Evolutionary conservation across 2,888 invertebrate genomes (phyloP).

Genomic region (Molanna angustata): DNA sequence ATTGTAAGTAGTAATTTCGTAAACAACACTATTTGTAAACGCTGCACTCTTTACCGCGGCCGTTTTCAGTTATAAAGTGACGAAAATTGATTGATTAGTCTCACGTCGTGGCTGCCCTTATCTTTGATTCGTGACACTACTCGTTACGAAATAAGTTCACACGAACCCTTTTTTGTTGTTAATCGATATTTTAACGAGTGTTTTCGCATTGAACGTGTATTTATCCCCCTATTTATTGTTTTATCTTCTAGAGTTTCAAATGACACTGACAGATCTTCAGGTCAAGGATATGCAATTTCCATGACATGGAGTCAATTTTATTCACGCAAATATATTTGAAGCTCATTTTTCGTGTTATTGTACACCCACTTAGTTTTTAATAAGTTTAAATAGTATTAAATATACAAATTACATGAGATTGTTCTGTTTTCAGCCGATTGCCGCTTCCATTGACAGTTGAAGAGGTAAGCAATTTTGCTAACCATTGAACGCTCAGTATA

Average conservation of each 20-base stretch:
- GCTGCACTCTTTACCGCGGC: not conserved
- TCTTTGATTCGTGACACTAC: conserved; percentile 18
- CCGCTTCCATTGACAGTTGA: conserved; percentile 94
- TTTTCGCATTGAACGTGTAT: not conserved
- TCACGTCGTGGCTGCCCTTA: conserved; percentile 21
- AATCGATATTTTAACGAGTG: conserved; percentile 6
- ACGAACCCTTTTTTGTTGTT: too few species aligned
- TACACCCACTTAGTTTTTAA: conserved; percentile 8
- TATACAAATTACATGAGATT: too few species aligned
- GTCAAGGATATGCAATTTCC: conserved; percentile 29
- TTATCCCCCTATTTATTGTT: not conserved
- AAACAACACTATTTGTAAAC: not conserved
- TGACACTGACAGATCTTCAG: conserved; percentile 30
- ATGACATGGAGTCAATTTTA: conserved; percentile 19
- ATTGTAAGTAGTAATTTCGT: conserved; percentile 25
- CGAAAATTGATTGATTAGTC: conserved; percentile 24
- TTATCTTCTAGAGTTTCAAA: not conserved
- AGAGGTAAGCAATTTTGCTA: conserved; percentile 69
- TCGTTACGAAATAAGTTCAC: conserved; percentile 22
- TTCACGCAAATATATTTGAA: conserved; percentile 2
- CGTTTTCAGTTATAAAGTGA: conserved; percentile 24
- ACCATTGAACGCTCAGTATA: not conserved
- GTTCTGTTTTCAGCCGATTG: conserved; percentile 78
- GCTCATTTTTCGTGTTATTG: conserved; percentile 4
- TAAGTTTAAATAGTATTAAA: conserved; percentile 2